phyloP scores from a whole-genome alignment of 1,140 invertebrate genomes.

The Zaprionus tsacasi region DNA sequence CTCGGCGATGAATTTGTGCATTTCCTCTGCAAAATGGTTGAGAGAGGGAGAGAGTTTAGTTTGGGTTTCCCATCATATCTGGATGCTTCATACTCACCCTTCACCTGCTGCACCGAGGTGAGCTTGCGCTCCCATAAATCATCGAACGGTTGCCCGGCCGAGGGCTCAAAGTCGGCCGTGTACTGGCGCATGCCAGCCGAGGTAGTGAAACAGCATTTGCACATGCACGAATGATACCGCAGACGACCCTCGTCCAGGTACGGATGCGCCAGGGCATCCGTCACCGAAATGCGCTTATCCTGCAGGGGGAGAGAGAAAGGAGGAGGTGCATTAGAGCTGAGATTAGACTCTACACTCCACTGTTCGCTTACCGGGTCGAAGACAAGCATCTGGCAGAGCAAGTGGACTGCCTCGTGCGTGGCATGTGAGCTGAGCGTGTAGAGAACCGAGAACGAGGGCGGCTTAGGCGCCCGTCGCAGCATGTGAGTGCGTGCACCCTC shows the following conservation, averaged over 20 bases:
- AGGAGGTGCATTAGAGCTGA: background rate
- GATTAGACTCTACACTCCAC: background rate
- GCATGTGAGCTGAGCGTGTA: constrained; percentile 96
- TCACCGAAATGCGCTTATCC: constrained; percentile 97
- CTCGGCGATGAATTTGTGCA: constrained; percentile 99
- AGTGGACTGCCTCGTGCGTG: constrained; percentile 98
- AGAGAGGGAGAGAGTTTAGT: background rate
- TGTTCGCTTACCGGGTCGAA: constrained; percentile 94
- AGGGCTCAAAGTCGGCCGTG: constrained; percentile 96
- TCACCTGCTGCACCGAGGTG: constrained; percentile 95
- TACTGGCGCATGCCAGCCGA: constrained; percentile 92
- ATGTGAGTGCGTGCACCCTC: constrained; percentile 98
- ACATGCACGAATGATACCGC: constrained; percentile 99
- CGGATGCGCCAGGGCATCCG: constrained; percentile 97
- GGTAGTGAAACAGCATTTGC: constrained; percentile 96
- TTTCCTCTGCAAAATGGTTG: constrained; percentile 91
- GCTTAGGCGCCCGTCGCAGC: constrained; percentile 94
- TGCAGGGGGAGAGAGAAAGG: constrained; percentile 71
- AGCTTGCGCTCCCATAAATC: constrained; percentile 98
- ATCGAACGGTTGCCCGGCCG: constrained; percentile 94
- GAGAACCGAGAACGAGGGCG: constrained; percentile 94
- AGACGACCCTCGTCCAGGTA: constrained; percentile 99
- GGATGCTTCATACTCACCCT: constrained; percentile 88
- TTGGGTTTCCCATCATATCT: too few species aligned
- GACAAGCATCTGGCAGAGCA: constrained; percentile 98